Base-by-base conservation (phyloP, 2,113 vertebrate genomes). In the Grammomys surdaster region DNA sequence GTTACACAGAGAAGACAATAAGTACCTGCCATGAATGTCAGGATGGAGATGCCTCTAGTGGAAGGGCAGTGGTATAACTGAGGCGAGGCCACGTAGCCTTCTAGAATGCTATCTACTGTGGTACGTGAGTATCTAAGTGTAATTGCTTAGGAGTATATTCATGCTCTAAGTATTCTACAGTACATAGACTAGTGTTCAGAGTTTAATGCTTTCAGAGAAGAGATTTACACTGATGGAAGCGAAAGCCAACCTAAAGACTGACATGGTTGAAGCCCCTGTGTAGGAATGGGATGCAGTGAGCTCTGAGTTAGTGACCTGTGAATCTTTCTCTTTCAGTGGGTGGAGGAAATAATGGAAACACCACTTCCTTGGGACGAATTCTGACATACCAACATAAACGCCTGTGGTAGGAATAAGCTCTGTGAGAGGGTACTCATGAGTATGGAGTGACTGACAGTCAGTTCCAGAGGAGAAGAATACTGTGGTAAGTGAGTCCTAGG, bases 261-360 rank as follows among this genome's bases (percentile, higher is more conserved):
- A 90, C 40, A 80, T n/a, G 54, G 28, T 43, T 63, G 60, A 91
- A 88, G 26, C 22, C 16, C 31, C 58, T 26, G 36, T 70, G 46
- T 13, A 67, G 56, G 48, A 7, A 33, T 40, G 75, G 89, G 91
- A 65, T 19, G 69, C 22, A 88, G 19, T 84, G 54, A 70, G 51
- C 36, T 77, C 36, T 82, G 92, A 78, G n/a, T 81, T 80, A 94
- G 33, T 72, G 85, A 43, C 88, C 91, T 72, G 69, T 12, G 88
- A 93, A 69, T n/a, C 85, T 75, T 85, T 72, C 51, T 77, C 33
- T 92, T 89, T 72, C 73, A 82, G 86, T 58, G 91, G 73, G 40
- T 76, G 26, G 40, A 95, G 80, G 72, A 89, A 93, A 88, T 76
- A 91, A 93, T 67, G 33, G 92, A 90, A 95, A 19, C 80, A 89